These are phyloP conservation scores for Muschampia staudingeri DNA, from an alignment of 2,888 invertebrate species.

Conservation along the genomic window DNA sequence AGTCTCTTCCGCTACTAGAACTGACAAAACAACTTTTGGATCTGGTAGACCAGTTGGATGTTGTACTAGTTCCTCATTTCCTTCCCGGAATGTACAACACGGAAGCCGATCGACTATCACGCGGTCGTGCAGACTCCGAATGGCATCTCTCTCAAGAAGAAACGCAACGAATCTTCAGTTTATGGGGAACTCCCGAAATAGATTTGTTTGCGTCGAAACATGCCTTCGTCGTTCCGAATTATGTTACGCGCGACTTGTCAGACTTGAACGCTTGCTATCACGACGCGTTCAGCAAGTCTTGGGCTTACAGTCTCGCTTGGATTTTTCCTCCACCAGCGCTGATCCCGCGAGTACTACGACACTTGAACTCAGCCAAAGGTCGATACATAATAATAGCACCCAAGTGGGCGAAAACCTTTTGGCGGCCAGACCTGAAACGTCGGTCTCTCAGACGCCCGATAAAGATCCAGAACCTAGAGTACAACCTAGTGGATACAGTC, in stretches of 20 bases:
- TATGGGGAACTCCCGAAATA: slow-evolving; percentile 64
- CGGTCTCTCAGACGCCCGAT: slow-evolving; percentile 34
- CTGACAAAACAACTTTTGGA: slow-evolving; percentile 44
- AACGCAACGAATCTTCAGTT: slow-evolving; percentile 55
- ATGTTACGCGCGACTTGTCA: slow-evolving; percentile 60
- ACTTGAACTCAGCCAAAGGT: slow-evolving; percentile 41
- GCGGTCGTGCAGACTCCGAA: slow-evolving; percentile 48
- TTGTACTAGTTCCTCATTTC: slow-evolving; percentile 56
- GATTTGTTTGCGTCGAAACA: slow-evolving; percentile 65
- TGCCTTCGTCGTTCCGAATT: slow-evolving; percentile 59
- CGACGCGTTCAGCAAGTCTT: slow-evolving; percentile 63
- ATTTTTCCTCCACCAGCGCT: slow-evolving; percentile 57
- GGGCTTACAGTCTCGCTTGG: slow-evolving; percentile 54
- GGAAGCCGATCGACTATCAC: slow-evolving; percentile 63
- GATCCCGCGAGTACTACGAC: slow-evolving; percentile 51
- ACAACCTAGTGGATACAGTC: slow-evolving; percentile 28
- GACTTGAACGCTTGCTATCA: slow-evolving; percentile 62
- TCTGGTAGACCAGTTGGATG: slow-evolving; percentile 35
- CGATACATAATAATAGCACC: slow-evolving; percentile 43
- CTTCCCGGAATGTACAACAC: slow-evolving; percentile 66
- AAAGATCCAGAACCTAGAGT: slow-evolving; percentile 27
- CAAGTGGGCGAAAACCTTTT: slow-evolving; percentile 54
- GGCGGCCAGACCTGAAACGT: slow-evolving; percentile 42
- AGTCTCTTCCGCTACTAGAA: slow-evolving; percentile 52
- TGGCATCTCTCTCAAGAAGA: slow-evolving; percentile 61